Conservation (phyloP, 2,113 vertebrate genomes). For the Pachycephala philippinensis region DNA sequence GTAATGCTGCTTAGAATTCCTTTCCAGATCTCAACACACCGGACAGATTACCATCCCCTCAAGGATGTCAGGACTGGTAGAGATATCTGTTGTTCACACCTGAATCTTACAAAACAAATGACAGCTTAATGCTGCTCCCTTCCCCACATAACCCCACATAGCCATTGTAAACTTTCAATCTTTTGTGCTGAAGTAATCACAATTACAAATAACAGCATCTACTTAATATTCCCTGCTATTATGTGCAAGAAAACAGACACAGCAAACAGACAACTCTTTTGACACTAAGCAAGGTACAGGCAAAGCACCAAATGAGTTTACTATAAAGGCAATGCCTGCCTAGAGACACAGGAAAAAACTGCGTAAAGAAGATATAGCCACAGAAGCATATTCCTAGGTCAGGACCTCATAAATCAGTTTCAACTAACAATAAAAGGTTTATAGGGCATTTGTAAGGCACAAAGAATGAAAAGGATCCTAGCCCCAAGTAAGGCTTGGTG, state of each 20-base stretch:
- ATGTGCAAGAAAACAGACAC: neutral
- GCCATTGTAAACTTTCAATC: neutral
- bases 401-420: neutral
- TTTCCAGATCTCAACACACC: neutral
- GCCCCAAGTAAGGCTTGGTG: neutral
- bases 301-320: neutral
- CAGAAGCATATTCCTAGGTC: neutral
- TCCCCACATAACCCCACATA: neutral
- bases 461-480: neutral
- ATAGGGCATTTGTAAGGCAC: neutral
- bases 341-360: neutral
- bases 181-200: neutral
- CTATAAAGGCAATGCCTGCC: neutral
- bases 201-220: neutral
- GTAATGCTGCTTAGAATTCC: neutral
- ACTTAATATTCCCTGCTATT: neutral
- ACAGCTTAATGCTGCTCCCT: neutral
- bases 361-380: neutral
- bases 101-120: neutral
- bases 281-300: neutral
- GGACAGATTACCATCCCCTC: neutral
- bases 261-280: neutral
- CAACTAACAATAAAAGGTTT: slow-evolving; percentile 19
- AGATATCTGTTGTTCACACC: neutral
- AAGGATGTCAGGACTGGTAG: neutral